phyloP scores from a whole-genome alignment of 2,888 invertebrate species.

The Lobophora halterata region DNA sequence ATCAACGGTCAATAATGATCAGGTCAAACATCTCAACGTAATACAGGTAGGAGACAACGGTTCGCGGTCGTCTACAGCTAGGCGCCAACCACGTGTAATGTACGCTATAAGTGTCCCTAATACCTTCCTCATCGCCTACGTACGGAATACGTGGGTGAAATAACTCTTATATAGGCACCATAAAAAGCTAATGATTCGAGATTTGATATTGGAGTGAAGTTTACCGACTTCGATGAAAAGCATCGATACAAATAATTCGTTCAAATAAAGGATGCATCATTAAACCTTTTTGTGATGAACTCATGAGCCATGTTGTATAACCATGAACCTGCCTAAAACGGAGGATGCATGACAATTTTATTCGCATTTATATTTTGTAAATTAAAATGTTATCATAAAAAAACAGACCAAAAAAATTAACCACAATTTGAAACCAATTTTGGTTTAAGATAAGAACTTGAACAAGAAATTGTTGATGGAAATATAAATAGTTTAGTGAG shows the following conservation, averaged over 20 bases:
- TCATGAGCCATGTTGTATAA: too few species aligned
- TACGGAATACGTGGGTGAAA: conserved; percentile 6
- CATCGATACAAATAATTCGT: too few species aligned
- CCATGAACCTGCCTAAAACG: too few species aligned
- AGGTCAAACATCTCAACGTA: conserved; percentile 22
- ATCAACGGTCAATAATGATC: conserved; percentile 1
- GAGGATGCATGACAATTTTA: too few species aligned
- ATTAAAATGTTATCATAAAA: too few species aligned
- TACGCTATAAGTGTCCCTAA: conserved; percentile 40
- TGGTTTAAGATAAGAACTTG: conserved; percentile 6
- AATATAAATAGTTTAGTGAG: conserved; percentile 8
- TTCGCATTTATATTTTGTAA: too few species aligned
- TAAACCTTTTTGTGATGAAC: too few species aligned
- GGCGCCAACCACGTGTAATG: conserved; percentile 30
- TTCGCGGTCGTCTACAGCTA: conserved; percentile 44
- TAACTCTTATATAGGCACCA: too few species aligned
- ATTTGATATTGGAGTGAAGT: too few species aligned
- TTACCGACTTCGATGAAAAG: too few species aligned
- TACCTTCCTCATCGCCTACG: conserved; percentile 43
- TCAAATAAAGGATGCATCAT: too few species aligned
- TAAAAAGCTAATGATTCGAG: too few species aligned
- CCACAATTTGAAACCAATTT: neutral
- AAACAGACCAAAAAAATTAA: conserved; percentile 1
- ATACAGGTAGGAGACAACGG: conserved; percentile 31
- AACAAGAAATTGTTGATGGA: conserved; percentile 22